Evolutionary conservation across 2,113 vertebrate genomes (phyloP).

Genomic region (Epinephelus cyanopodus): DNA sequence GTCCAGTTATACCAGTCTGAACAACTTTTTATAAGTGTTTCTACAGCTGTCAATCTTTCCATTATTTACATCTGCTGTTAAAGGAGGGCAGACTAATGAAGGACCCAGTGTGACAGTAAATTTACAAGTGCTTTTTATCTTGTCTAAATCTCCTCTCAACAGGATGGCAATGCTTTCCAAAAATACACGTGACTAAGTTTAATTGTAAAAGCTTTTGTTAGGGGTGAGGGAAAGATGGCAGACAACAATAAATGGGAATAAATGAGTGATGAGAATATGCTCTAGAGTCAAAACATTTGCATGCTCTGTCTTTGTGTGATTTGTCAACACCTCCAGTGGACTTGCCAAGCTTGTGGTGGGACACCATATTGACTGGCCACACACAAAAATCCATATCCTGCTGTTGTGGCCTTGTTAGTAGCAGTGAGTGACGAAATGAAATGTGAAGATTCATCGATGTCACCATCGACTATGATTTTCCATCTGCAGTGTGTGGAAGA

Average conservation of each 20-base stretch:
- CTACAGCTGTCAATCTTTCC: not conserved
- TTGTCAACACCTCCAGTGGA: not conserved
- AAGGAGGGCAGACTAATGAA: not conserved
- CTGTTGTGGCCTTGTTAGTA: not conserved
- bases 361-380: not conserved
- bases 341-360: not conserved
- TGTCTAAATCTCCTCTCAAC: not conserved
- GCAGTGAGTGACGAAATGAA: not conserved
- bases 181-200: not conserved
- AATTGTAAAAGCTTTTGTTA: too few species aligned
- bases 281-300: not conserved
- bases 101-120: not conserved
- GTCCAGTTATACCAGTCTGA: not conserved
- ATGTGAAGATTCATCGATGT: not conserved
- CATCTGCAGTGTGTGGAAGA: not conserved
- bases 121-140: too few species aligned
- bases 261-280: not conserved
- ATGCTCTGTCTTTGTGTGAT: not conserved
- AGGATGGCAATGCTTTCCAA: not conserved
- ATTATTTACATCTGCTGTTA: not conserved
- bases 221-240: not conserved
- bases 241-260: not conserved
- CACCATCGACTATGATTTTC: not conserved
- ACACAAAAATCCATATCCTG: slow-evolving; percentile 7
- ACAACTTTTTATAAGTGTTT: not conserved